These are phyloP conservation scores for Poeciliopsis gracilis DNA, from an alignment of 2,797 vertebrate species.

Conservation along the genomic window DNA sequence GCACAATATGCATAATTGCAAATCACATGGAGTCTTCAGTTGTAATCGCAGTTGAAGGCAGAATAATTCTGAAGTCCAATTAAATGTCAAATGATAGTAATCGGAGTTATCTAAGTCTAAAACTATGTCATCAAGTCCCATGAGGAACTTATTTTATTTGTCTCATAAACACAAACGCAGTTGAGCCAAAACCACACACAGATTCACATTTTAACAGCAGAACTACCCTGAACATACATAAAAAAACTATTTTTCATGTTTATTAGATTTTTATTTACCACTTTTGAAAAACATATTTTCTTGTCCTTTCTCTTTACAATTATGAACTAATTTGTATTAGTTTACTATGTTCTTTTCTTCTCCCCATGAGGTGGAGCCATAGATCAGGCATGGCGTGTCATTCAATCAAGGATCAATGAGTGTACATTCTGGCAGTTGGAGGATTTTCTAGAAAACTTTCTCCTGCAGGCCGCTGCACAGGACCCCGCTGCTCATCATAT, in stretches of 20 bases:
- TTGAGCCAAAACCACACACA: not conserved
- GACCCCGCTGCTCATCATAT: conserved; percentile 61
- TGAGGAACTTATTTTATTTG: not conserved
- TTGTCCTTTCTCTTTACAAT: not conserved
- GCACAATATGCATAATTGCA: not conserved
- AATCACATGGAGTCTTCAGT: not conserved
- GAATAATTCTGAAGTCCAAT: not conserved
- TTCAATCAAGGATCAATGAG: conserved; percentile 74
- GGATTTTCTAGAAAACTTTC: conserved; percentile 77
- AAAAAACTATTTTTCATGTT: not conserved
- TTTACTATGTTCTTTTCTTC: conserved; percentile 23
- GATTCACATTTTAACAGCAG: not conserved
- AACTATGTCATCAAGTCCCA: not conserved
- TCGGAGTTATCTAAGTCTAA: not conserved
- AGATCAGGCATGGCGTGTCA: conserved; percentile 53
- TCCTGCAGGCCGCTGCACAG: conserved; percentile 64
- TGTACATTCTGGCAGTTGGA: conserved; percentile 67
- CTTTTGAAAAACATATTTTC: not conserved
- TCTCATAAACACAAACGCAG: not conserved
- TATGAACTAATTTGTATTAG: not conserved
- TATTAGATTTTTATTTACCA: not conserved
- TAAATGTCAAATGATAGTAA: not conserved
- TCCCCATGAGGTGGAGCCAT: conserved; percentile 43
- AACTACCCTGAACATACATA: not conserved
- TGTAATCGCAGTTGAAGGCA: not conserved